Conservation (phyloP, 2,113 vertebrate genomes). For the Stomatorhinus ivindoensis region DNA sequence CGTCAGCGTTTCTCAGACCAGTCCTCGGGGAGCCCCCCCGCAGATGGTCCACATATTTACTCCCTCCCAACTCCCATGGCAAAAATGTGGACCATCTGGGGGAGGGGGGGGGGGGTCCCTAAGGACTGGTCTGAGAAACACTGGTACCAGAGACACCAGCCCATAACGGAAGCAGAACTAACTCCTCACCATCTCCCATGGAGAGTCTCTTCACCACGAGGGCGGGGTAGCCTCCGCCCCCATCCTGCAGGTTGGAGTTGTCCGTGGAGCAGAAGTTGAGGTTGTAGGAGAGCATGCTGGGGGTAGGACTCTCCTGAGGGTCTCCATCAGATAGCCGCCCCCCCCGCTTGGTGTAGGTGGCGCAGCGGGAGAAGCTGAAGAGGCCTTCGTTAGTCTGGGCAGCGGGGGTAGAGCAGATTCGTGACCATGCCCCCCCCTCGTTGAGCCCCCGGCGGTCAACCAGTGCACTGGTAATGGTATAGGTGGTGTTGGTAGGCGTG, state of each 20-base stretch:
- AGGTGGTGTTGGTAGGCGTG: slow-evolving; percentile 30
- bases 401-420: slow-evolving; percentile 42
- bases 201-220: slow-evolving; percentile 59
- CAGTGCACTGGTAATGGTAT: slow-evolving; percentile 34
- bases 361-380: slow-evolving; percentile 33
- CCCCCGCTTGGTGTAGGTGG: not conserved
- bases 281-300: slow-evolving; percentile 49
- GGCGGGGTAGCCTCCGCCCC: slow-evolving; percentile 45
- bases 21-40: no score
- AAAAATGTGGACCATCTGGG: no score
- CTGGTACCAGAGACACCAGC: not conserved
- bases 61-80: no score
- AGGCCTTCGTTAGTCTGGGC: slow-evolving; percentile 31
- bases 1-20: no score
- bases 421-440: slow-evolving; percentile 17
- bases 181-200: slow-evolving; percentile 46
- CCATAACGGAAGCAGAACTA: not conserved
- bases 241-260: slow-evolving; percentile 29
- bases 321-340: slow-evolving; percentile 14
- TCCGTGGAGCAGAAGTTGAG: slow-evolving; percentile 50
- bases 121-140: no score
- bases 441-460: slow-evolving; percentile 33
- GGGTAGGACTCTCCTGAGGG: slow-evolving; percentile 15
- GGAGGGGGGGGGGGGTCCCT: no score
- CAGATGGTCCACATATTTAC: no score